Base-by-base conservation (phyloP, 2,797 vertebrate species). In the Cyclura pinguis region DNA sequence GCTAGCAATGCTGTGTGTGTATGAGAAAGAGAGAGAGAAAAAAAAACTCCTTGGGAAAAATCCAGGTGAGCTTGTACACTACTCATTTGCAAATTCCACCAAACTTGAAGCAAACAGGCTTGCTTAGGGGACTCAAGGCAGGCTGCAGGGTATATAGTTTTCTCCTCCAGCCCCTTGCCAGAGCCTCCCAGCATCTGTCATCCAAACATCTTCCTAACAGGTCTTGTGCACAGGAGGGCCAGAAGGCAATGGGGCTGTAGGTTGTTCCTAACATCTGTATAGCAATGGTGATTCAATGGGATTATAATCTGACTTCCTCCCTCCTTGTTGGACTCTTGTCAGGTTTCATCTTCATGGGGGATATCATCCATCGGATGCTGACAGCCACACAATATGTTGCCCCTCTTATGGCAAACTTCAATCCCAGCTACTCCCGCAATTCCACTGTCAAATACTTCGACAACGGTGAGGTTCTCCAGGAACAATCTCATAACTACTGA, bases 401-500 rank as follows among this genome's bases (percentile, higher is more conserved):
- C 0, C 99, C 99, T 0, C 98, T 99, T 81, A 99, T 99, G 99
- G 99, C 99, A 92, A 99, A 99, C 97, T 99, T 99, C 96, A 98
- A 99, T 96, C 99, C 99, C 62, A 98, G 99, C 95, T 99, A 97
- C 95, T 99, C 99, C 47, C 97, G 92, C 47, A 98, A 98, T 94
- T 99, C 99, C 64, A 99, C 99, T 0, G 97, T 99, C 64, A 97
- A 95, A 91, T 99, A 98, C 95, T 97, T 97, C 67, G 99, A 99
- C 96, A 99, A 99, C 0, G 99, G 99, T 99, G 95, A 97, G 98
- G 16, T 38, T 55, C 80, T 55, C 0, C 14, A 13, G 27, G 8
- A 38, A 62, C 18, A 35, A 29, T 27, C 64, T 16, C 2, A 80
- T 9, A 6, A 55, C 27, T 22, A 64, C 69, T 89, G 57, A 76